Evolutionary conservation across 2,113 vertebrate genomes (phyloP).

Genomic region (Dolichallabes microphthalmus): DNA sequence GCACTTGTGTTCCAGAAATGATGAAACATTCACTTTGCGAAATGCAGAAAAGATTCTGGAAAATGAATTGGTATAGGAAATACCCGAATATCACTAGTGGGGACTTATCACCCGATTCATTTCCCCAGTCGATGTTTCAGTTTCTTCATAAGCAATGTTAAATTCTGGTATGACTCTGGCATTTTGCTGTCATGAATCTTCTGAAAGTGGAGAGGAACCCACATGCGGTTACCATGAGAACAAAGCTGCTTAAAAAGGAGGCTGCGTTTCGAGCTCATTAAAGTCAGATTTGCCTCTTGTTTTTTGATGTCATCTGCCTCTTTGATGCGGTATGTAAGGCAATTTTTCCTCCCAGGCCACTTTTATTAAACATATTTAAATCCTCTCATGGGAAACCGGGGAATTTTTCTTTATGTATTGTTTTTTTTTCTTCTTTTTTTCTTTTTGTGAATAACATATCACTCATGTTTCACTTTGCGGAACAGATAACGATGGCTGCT

Average conservation of each 20-base stretch:
- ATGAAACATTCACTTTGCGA: background rate
- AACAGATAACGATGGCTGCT: background rate
- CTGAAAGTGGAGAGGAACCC: slow-evolving; percentile 32
- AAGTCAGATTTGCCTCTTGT: slow-evolving; percentile 37
- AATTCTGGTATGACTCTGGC: background rate
- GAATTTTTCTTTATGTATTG: no score
- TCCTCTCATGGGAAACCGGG: background rate
- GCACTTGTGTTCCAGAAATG: background rate
- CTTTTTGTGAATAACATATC: background rate
- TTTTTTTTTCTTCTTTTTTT: background rate
- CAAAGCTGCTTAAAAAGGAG: slow-evolving; percentile 22
- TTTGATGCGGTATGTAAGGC: slow-evolving; percentile 32
- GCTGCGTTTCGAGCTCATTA: slow-evolving; percentile 24
- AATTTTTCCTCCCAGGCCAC: slow-evolving; percentile 4
- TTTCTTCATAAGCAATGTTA: background rate
- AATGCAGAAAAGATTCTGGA: background rate
- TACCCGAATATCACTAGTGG: no score
- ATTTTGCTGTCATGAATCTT: slow-evolving; percentile 11
- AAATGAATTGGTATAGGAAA: background rate
- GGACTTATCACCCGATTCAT: background rate
- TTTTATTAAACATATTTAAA: slow-evolving; percentile 7
- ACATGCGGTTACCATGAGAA: slow-evolving; percentile 50
- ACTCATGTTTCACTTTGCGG: background rate
- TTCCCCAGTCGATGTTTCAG: background rate
- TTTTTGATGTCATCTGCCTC: slow-evolving; percentile 33